Evolutionary conservation across 1,140 invertebrate species (phyloP).

Genomic region (Aphelinus atriplicis): DNA sequence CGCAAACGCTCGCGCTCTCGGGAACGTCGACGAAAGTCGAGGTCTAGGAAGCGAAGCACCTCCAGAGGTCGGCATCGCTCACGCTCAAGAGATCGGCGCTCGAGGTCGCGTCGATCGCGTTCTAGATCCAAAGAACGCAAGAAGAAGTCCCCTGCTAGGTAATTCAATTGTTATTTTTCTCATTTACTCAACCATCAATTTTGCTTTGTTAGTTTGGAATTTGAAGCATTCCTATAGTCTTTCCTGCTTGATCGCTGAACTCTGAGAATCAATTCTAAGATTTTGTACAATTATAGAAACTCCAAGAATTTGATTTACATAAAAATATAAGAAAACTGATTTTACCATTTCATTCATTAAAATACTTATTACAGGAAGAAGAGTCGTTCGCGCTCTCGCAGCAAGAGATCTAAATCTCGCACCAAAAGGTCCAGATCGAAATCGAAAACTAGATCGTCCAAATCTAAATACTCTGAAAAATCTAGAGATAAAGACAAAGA

Average conservation of each 20-base stretch:
- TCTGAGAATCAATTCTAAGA: no score
- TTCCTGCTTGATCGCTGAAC: no score
- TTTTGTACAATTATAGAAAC: no score
- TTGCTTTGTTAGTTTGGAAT: no score
- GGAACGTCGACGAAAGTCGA: slow-evolving; percentile 62
- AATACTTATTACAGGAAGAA: slow-evolving; percentile 47
- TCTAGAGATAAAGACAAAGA: slow-evolving; percentile 59
- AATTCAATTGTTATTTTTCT: neutral
- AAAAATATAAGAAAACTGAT: slow-evolving; percentile 44
- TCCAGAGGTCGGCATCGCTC: slow-evolving; percentile 57
- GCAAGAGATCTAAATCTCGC: slow-evolving; percentile 64
- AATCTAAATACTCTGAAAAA: slow-evolving; percentile 64
- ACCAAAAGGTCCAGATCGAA: slow-evolving; percentile 61
- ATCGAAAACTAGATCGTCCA: slow-evolving; percentile 61
- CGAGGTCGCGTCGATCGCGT: slow-evolving; percentile 65
- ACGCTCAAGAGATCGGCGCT: slow-evolving; percentile 50
- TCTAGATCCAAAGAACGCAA: slow-evolving; percentile 64
- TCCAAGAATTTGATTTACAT: slow-evolving; percentile 14
- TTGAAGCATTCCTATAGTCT: no score
- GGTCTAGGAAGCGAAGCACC: slow-evolving; percentile 60
- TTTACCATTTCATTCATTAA: slow-evolving; percentile 5
- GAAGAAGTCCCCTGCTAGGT: slow-evolving; percentile 52
- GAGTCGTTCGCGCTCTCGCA: slow-evolving; percentile 65
- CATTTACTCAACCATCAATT: no score
- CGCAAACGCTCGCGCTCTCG: slow-evolving; percentile 66